These are phyloP conservation scores for Sminthopsis crassicaudata DNA, from an alignment of 2,113 vertebrate species.

Conservation along the genomic window DNA sequence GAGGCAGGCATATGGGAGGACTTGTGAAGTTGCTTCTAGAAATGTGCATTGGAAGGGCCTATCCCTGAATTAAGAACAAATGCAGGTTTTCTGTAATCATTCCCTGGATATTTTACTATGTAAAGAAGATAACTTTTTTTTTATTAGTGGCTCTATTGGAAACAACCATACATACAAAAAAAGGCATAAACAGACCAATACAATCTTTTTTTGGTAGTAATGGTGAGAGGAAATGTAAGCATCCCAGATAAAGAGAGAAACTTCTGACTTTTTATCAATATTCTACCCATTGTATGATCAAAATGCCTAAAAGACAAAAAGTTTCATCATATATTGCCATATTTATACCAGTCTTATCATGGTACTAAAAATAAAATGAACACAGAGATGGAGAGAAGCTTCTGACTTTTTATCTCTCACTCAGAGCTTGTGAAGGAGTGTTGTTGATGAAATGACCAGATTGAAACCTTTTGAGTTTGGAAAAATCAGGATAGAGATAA, in stretches of 20 bases:
- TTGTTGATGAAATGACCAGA: not conserved
- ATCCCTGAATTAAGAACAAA: not conserved
- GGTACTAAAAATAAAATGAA: too few species aligned
- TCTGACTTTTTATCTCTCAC: not conserved
- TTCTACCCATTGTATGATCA: too few species aligned
- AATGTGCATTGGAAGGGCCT: too few species aligned
- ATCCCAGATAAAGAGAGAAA: not conserved
- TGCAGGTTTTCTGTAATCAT: not conserved
- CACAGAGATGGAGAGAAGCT: not conserved
- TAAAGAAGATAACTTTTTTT: not conserved
- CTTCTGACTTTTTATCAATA: too few species aligned
- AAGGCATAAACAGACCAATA: not conserved
- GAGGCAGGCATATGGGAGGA: too few species aligned
- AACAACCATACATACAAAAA: not conserved
- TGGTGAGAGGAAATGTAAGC: not conserved
- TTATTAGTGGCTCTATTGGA: not conserved
- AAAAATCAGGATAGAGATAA: too few species aligned
- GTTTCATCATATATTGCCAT: too few species aligned
- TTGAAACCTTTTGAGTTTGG: not conserved
- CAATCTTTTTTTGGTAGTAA: not conserved
- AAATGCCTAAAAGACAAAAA: too few species aligned
- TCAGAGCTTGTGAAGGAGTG: not conserved
- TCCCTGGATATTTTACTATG: not conserved
- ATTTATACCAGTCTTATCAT: too few species aligned
- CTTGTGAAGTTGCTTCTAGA: too few species aligned